Percentiles rank a stretch among this genome's conserved stretches.
Conservation (phyloP, 2,113 vertebrate species). For the Aegithalos caudatus region DNA sequence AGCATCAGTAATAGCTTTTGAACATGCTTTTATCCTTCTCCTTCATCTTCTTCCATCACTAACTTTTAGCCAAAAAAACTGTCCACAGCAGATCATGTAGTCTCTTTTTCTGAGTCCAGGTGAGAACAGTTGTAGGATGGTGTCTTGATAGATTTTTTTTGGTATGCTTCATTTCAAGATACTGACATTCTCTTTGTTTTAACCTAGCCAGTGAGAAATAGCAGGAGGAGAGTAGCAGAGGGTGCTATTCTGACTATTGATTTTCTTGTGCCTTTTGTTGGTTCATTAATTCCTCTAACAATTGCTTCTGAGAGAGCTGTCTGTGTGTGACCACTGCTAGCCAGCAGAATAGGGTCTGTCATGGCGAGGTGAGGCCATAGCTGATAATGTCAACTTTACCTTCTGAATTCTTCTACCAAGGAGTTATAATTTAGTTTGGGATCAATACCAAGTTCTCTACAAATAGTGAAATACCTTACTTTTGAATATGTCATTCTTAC, state of each 20-base stretch:
- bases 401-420: not conserved
- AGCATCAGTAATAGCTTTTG: not conserved
- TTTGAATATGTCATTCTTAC: not conserved
- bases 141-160: not conserved
- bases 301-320: constrained; percentile 3
- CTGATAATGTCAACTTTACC: not conserved
- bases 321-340: not conserved
- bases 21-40: not conserved
- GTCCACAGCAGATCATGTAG: not conserved
- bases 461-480: not conserved
- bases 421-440: not conserved
- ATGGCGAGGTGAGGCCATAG: not conserved
- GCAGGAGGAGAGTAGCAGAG: not conserved
- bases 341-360: not conserved
- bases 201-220: constrained; percentile 11
- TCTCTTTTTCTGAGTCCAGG: not conserved
- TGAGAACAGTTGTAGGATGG: not conserved
- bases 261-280: constrained; percentile 40
- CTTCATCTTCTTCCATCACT: not conserved
- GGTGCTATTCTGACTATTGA: constrained; percentile 53
- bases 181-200: constrained; percentile 41
- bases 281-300: constrained; percentile 60
- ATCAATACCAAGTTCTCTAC: not conserved
- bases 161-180: constrained; percentile 13
- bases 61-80: not conserved